These are phyloP conservation scores for Oscheius sp. DNA, from an alignment of 2,888 invertebrate genomes.

Conservation along the genomic window DNA sequence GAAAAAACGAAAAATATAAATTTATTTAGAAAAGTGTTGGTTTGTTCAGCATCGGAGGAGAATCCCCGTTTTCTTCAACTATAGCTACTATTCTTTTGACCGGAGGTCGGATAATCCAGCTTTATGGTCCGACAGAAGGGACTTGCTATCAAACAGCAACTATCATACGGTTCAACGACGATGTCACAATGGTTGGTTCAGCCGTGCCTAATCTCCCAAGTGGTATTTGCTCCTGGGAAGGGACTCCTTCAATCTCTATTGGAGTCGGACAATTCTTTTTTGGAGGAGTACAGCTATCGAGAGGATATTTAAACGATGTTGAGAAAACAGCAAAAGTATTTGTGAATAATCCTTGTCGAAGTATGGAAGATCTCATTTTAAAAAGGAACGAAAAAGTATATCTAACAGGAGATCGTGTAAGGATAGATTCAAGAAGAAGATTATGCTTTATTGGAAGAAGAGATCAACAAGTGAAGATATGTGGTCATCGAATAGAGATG, in stretches of 20 bases:
- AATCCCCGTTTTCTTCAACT: not conserved
- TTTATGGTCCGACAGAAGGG: constrained; percentile 21
- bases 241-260: not conserved
- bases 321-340: not conserved
- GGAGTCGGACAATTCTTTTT: constrained; percentile 19
- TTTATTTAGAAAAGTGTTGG: not conserved
- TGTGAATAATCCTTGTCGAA: not conserved
- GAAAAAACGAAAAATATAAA: not conserved
- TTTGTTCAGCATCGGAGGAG: constrained; percentile 20
- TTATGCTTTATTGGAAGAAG: constrained; percentile 18
- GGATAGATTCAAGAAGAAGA: not conserved
- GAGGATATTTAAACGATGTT: constrained; percentile 18
- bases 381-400: constrained; percentile 2
- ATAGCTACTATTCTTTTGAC: not conserved
- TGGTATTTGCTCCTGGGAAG: not conserved
- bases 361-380: not conserved
- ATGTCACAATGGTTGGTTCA: not conserved
- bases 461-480: constrained; percentile 31
- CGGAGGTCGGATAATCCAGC: constrained; percentile 6
- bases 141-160: constrained; percentile 15
- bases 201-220: not conserved
- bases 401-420: constrained; percentile 15
- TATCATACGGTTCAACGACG: not conserved
- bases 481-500: constrained; percentile 25
- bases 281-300: constrained; percentile 13